These are phyloP conservation scores for Bovichtus variegatus DNA, from an alignment of 2,797 vertebrate species.

Conservation along the genomic window DNA sequence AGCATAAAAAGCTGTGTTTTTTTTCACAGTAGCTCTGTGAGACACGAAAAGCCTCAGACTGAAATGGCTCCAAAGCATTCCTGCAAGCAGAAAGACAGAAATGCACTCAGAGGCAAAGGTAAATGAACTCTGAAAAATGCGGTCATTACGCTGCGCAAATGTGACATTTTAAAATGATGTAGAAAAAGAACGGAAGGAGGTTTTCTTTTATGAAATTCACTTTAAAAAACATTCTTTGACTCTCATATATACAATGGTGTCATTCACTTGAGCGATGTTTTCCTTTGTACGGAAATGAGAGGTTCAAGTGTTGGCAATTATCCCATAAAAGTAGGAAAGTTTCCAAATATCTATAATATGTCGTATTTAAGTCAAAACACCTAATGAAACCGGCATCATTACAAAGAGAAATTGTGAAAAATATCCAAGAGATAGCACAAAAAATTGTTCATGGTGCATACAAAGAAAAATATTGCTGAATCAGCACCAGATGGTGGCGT, in stretches of 20 bases:
- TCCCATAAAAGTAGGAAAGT: constrained; percentile 29
- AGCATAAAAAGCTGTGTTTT: constrained; percentile 47
- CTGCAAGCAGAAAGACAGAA: constrained; percentile 60
- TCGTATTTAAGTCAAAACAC: constrained; percentile 27
- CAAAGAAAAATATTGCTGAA: constrained; percentile 59
- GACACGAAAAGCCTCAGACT: constrained; percentile 72
- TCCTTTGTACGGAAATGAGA: constrained; percentile 35
- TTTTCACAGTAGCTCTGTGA: constrained; percentile 66
- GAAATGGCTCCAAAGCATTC: constrained; percentile 72
- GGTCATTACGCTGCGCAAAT: constrained; percentile 22
- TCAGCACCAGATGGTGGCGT: constrained; percentile 61
- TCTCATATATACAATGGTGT: constrained; percentile 52
- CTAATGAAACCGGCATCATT: constrained; percentile 37
- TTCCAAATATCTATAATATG: constrained; percentile 45
- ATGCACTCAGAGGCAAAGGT: constrained; percentile 44
- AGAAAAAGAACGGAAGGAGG: neutral
- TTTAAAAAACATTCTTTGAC: constrained; percentile 57
- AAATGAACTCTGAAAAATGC: constrained; percentile 29
- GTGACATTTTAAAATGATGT: constrained; percentile 39
- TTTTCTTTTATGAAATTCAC: constrained; percentile 16
- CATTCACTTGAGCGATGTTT: constrained; percentile 56
- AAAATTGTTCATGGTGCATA: constrained; percentile 42
- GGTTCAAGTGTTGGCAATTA: constrained; percentile 43
- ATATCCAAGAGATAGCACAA: constrained; percentile 43
- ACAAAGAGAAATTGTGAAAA: constrained; percentile 21